Evolutionary conservation across 2,888 invertebrate species (phyloP), one percentile per base, ranked within the genome.

Genomic region (Macaria liturata): DNA sequence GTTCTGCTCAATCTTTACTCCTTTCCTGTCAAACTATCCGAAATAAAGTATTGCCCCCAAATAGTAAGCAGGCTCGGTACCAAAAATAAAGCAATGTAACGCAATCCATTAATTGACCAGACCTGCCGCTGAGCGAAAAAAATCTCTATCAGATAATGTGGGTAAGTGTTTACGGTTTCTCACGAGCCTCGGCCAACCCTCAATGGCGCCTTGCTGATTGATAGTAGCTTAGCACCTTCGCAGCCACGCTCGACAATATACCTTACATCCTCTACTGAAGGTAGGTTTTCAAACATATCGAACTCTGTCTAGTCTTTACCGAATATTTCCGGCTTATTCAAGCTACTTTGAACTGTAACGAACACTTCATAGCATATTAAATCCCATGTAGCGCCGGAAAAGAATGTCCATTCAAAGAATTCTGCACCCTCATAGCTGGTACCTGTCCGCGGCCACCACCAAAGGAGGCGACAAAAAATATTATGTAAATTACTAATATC

Each of bases 121-220:
- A 89, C 89, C 86, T 81, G 86, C 85, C 76, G 85, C 82, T 81
- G 81, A 79, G 87, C 78, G 78, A 85, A 89, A 90, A 89, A 89
- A 91, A 85, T 77, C 72, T 80, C 82, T 82, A 89, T 90, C 88
- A 83, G 91, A 91, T 91, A 89, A 90, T 84, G 80, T 81, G 86
- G 83, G 87, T 89, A 91, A 90, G 90, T 90, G 90, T 91, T 91
- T 91, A 91, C 90, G 84, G 88, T 86, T 91, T 91, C 91, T 91
- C 90, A 91, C 90, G 88, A 86, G 81, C 81, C 83, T 81, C 79
- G 83, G 75, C 86, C 88, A 89, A 84, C 90, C 90, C 90, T 91
- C 90, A 89, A 91, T 91, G 91, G 91, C 91, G 91, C 91, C 91
- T 86, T 76, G 75, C 88, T 91, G 91, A 91, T 91, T 90, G 90